A percentile compares a stretch with the other conserved stretches of the same genome.
phyloP scores from a whole-genome alignment of 2,888 invertebrate species.

The Eupithecia subfuscata region DNA sequence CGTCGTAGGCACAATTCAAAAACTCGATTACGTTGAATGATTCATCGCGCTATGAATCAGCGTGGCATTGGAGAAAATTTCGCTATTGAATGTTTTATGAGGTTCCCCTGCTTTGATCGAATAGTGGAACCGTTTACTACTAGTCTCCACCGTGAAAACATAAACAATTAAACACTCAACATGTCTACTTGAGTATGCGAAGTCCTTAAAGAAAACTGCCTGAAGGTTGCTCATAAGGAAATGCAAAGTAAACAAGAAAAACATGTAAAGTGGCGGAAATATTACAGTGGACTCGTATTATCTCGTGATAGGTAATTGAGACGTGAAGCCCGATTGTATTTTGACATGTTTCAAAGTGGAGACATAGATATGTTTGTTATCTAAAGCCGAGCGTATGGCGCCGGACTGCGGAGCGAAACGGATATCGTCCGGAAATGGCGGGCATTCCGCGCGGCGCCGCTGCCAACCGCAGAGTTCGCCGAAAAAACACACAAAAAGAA shows the following conservation, averaged over 20 bases:
- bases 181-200: conserved; percentile 28
- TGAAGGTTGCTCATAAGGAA: conserved; percentile 59
- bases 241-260: conserved; percentile 57
- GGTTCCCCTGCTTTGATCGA: conserved; percentile 21
- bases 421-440: conserved; percentile 83
- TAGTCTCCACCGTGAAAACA: neutral
- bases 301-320: conserved; percentile 26
- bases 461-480: conserved; percentile 66
- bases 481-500: conserved; percentile 60
- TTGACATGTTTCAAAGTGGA: conserved; percentile 27
- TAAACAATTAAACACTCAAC: conserved; percentile 1
- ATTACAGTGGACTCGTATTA: conserved; percentile 29
- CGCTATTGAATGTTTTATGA: conserved; percentile 46
- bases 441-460: conserved; percentile 72
- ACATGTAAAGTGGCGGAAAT: conserved; percentile 56
- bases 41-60: conserved; percentile 80
- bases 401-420: conserved; percentile 68
- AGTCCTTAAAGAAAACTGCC: conserved; percentile 43
- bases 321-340: conserved; percentile 15
- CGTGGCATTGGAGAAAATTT: conserved; percentile 69
- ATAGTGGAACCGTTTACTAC: neutral
- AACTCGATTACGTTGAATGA: conserved; percentile 81
- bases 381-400: conserved; percentile 64
- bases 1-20: conserved; percentile 79
- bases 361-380: conserved; percentile 54